Conservation (phyloP, 1,140 invertebrate genomes). For the Papilio helenus region DNA sequence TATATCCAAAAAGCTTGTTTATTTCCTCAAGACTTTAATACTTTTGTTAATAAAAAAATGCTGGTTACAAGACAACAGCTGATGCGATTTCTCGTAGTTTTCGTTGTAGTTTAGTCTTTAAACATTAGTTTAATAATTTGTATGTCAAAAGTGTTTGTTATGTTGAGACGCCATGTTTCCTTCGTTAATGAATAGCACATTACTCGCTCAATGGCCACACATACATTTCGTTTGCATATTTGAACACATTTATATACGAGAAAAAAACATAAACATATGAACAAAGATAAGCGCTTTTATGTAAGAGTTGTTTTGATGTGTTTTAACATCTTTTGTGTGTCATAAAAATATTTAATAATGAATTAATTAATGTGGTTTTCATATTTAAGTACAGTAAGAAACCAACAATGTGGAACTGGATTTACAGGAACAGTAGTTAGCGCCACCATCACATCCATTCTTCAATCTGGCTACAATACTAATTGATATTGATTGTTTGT, state of each 20-base stretch:
- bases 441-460: too few species aligned
- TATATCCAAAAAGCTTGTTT: too few species aligned
- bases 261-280: background rate
- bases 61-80: too few species aligned
- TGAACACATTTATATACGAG: background rate
- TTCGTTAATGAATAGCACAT: background rate
- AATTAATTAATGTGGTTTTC: background rate
- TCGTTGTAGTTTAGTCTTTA: background rate
- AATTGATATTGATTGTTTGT: too few species aligned
- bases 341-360: too few species aligned
- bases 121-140: background rate
- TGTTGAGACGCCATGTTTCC: background rate
- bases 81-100: too few species aligned
- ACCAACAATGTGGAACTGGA: too few species aligned
- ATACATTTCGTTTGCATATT: background rate
- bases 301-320: background rate
- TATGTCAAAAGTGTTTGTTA: background rate
- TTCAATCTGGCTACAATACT: too few species aligned
- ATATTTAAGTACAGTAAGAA: too few species aligned
- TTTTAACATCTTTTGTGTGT: background rate
- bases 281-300: background rate
- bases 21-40: too few species aligned
- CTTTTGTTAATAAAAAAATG: too few species aligned
- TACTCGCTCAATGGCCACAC: background rate
- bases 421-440: too few species aligned